phyloP scores from a whole-genome alignment of 30 jellyfish, hydroid and myxozoan genomes.

The Pseudorhiza aurosa region DNA sequence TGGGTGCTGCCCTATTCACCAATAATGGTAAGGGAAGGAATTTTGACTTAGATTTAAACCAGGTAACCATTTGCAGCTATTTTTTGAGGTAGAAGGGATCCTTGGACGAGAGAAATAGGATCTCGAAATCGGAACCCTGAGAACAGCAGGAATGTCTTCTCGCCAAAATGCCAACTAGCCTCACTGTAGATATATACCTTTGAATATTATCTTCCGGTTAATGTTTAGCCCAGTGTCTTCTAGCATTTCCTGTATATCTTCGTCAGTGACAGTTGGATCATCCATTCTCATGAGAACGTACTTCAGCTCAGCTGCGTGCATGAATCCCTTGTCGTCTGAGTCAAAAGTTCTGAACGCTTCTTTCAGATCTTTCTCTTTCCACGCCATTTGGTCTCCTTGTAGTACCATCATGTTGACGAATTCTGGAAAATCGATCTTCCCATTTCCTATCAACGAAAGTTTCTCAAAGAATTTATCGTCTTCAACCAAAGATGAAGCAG shows the following conservation, averaged over 20 bases:
- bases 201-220: slow-evolving; percentile 80
- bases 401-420: slow-evolving; percentile 91
- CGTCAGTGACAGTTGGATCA: slow-evolving; percentile 69
- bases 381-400: slow-evolving; percentile 97
- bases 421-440: slow-evolving; percentile 93
- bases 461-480: too few species aligned
- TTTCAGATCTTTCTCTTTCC: slow-evolving; percentile 93
- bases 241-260: slow-evolving; percentile 83
- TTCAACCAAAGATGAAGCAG: too few species aligned
- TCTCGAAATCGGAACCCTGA: too few species aligned
- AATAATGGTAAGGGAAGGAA: too few species aligned
- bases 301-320: slow-evolving; percentile 86
- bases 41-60: too few species aligned
- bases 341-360: slow-evolving; percentile 96
- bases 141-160: too few species aligned
- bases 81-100: too few species aligned
- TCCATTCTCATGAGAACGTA: slow-evolving; percentile 88
- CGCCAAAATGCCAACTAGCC: too few species aligned
- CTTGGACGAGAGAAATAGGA: too few species aligned
- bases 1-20: too few species aligned
- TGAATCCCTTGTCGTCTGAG: slow-evolving; percentile 89
- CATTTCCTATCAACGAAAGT: slow-evolving; percentile 75
- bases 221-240: slow-evolving; percentile 59
- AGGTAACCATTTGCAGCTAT: too few species aligned
- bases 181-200: slow-evolving; percentile 72